Evolutionary conservation across 1,140 invertebrate genomes (phyloP).

Genomic region (Nephila pilipes): DNA sequence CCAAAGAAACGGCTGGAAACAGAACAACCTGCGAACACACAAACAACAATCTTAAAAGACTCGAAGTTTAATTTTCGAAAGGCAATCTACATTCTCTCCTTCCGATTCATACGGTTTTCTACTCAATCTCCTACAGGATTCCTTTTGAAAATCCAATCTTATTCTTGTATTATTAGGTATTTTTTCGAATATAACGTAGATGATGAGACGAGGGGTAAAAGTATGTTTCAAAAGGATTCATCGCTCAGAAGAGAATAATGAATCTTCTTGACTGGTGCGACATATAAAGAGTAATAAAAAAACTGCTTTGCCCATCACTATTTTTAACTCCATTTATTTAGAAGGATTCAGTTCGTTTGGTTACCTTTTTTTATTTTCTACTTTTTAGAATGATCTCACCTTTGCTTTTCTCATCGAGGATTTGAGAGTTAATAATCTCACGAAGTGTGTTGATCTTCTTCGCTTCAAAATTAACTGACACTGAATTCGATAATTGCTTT

Average conservation of each 20-base stretch:
- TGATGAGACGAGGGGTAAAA: background rate
- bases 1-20: no score
- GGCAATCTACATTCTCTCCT: no score
- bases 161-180: background rate
- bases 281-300: conserved; percentile 2
- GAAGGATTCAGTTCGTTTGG: background rate
- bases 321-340: conserved; percentile 54
- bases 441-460: background rate
- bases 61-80: no score
- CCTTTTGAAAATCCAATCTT: background rate
- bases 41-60: no score
- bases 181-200: background rate
- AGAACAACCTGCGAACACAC: no score
- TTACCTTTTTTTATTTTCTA: background rate
- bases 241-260: conserved; percentile 42
- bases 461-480: background rate
- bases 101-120: no score
- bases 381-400: background rate
- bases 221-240: conserved; percentile 42
- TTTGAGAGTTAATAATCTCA: background rate
- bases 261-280: conserved; percentile 59
- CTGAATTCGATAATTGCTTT: background rate
- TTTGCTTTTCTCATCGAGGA: background rate
- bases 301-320: conserved; percentile 50
- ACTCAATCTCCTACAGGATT: no score